phyloP scores from a whole-genome alignment of 1,140 invertebrate genomes.

The Neotoxoptera formosana region DNA sequence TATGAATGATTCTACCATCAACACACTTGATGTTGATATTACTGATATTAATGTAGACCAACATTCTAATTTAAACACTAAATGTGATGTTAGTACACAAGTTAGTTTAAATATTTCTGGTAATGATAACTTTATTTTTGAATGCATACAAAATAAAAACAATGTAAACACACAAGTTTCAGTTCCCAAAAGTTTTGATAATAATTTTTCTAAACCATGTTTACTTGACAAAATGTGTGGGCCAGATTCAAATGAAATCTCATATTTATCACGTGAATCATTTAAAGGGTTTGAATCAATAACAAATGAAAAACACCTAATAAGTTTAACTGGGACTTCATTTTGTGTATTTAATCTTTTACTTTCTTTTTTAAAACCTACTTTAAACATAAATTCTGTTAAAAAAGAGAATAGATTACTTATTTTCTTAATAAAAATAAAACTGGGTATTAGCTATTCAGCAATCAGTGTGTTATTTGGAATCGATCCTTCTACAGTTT shows the following conservation, averaged over 20 bases:
- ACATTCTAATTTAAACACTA: not conserved
- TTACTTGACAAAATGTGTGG: not conserved
- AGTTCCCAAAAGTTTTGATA: not conserved
- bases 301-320: not conserved
- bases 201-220: not conserved
- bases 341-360: not conserved
- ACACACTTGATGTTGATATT: not conserved
- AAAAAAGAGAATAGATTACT: not conserved
- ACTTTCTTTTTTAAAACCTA: not conserved
- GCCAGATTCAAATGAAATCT: not conserved
- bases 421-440: slow-evolving; percentile 14
- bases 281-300: not conserved
- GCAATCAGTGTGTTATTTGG: not conserved
- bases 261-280: not conserved
- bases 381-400: not conserved
- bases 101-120: not conserved
- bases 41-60: not conserved
- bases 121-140: not conserved
- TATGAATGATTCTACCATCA: not conserved
- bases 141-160: not conserved
- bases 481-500: not conserved
- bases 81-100: not conserved
- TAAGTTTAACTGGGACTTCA: not conserved
- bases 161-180: not conserved
- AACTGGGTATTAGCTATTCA: slow-evolving; percentile 12